phyloP scores from a whole-genome alignment of 2,797 vertebrate genomes.

The Tympanoctomys barrerae region DNA sequence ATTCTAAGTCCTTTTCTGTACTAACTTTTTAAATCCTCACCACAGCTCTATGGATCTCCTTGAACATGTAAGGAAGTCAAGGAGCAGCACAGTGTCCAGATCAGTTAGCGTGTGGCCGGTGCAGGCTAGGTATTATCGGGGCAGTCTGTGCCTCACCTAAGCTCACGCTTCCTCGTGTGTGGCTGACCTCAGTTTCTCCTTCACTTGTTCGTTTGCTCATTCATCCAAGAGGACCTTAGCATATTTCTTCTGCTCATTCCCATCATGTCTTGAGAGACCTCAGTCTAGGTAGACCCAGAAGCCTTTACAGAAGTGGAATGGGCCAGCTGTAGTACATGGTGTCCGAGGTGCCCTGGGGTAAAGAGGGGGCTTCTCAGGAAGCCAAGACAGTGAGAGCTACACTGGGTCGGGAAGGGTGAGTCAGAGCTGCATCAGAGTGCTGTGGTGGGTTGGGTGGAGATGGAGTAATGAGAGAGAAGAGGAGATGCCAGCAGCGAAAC shows the following conservation, averaged over 20 bases:
- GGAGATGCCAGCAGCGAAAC: accelerated
- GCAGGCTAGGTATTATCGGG: neutral
- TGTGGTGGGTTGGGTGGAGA: neutral
- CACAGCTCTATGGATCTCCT: neutral
- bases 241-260: neutral
- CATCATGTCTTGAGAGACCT: neutral
- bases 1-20: neutral
- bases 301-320: neutral
- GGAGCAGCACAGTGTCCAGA: neutral
- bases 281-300: no score
- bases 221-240: neutral
- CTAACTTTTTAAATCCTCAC: neutral
- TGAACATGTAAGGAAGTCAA: neutral
- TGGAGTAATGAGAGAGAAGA: accelerated
- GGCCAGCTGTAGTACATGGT: no score
- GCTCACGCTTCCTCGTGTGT: neutral
- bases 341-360: neutral
- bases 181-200: accelerated
- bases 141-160: neutral
- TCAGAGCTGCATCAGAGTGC: neutral
- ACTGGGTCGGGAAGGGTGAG: neutral
- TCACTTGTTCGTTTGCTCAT: neutral
- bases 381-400: neutral
- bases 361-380: neutral
- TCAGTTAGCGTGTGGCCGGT: neutral